These are phyloP conservation scores for Hemiscyllium ocellatum DNA, from an alignment of 2,113 vertebrate genomes.

Conservation along the genomic window DNA sequence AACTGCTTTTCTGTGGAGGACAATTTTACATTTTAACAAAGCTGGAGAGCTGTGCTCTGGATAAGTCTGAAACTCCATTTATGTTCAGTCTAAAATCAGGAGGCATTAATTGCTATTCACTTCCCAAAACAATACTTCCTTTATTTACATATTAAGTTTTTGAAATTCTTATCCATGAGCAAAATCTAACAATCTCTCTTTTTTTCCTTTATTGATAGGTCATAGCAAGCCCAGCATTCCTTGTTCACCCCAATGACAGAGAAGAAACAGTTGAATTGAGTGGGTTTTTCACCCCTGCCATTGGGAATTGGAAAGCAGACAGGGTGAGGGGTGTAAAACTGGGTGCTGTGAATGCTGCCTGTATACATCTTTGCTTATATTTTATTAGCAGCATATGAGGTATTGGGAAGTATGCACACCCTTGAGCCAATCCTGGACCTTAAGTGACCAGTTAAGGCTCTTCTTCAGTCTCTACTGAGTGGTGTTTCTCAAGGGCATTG, in stretches of 20 bases:
- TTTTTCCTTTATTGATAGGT: background rate
- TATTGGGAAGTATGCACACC: too few relatives aligned
- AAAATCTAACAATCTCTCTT: background rate
- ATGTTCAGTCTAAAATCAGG: background rate
- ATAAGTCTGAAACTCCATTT: background rate
- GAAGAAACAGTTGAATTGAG: background rate
- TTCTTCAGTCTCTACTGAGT: too few relatives aligned
- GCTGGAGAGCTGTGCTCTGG: background rate
- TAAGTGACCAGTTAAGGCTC: too few relatives aligned
- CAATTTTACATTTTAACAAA: background rate
- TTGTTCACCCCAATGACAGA: background rate
- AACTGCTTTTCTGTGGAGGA: too few relatives aligned
- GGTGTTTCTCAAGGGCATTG: too few relatives aligned
- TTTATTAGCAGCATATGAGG: background rate
- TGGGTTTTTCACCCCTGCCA: background rate
- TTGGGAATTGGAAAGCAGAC: background rate
- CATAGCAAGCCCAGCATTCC: background rate
- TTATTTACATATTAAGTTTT: background rate
- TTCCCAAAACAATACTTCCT: background rate
- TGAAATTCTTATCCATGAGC: background rate
- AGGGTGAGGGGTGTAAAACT: background rate
- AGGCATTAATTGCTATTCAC: background rate
- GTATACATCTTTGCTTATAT: background rate
- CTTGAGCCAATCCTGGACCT: too few relatives aligned
- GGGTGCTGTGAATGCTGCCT: too few relatives aligned